Evolutionary conservation across 2,113 vertebrate species (phyloP).

Genomic region (Microtus ochrogaster): DNA sequence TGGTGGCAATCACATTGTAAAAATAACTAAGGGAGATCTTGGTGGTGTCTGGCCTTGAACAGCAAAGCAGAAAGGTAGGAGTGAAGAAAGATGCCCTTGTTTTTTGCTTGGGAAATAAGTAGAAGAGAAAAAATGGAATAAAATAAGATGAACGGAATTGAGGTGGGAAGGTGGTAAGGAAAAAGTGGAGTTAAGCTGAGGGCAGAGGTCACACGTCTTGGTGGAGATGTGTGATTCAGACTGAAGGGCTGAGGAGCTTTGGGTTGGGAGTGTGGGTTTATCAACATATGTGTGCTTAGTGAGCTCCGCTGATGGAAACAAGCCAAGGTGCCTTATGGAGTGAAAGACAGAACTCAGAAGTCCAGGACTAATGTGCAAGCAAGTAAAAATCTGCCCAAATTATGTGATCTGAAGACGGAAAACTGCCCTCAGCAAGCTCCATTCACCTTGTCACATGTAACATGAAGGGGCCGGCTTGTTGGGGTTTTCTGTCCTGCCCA

Average conservation of each 20-base stretch:
- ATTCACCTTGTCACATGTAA: not conserved
- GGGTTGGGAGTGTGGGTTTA: not conserved
- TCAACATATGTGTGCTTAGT: not conserved
- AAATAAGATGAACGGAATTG: not conserved
- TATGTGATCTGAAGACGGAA: slow-evolving; percentile 43
- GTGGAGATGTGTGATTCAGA: not conserved
- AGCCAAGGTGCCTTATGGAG: not conserved
- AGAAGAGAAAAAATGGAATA: not conserved
- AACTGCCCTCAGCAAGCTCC: not conserved
- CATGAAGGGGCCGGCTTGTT: no score
- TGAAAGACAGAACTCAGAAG: not conserved
- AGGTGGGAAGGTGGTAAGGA: not conserved
- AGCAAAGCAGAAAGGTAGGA: not conserved
- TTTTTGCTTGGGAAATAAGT: not conserved
- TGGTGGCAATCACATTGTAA: not conserved
- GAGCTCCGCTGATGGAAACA: not conserved
- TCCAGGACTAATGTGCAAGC: not conserved
- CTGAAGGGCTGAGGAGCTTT: not conserved
- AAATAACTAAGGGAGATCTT: not conserved
- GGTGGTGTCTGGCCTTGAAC: not conserved
- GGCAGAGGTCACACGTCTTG: not conserved
- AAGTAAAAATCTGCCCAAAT: not conserved
- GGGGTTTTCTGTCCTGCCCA: no score
- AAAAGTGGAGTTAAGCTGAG: not conserved
- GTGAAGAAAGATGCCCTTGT: not conserved